Evolutionary conservation across 2,113 vertebrate species (phyloP).

Genomic region (Halcyon senegalensis): DNA sequence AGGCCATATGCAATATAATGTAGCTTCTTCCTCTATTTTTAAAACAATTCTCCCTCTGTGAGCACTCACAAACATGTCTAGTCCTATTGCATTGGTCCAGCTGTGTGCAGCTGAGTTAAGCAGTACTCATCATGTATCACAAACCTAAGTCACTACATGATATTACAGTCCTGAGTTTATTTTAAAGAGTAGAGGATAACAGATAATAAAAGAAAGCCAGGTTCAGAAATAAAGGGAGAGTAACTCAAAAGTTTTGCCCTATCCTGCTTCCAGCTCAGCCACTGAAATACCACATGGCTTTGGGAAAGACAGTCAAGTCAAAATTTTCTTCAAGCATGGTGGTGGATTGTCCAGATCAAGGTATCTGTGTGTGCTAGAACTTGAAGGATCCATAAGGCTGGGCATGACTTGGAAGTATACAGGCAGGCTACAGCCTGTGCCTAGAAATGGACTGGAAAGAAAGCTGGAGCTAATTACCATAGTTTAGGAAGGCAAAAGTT

Average conservation of each 20-base stretch:
- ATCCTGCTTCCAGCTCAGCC: neutral
- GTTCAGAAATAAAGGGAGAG: neutral
- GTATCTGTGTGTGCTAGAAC: neutral
- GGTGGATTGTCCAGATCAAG: neutral
- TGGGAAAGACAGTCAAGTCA: neutral
- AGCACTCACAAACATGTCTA: neutral
- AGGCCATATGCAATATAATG: neutral
- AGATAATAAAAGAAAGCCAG: neutral
- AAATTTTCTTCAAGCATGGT: neutral
- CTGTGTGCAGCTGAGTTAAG: neutral
- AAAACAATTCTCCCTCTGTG: neutral
- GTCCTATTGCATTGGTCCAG: neutral
- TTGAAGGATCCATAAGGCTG: neutral
- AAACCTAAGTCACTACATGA: neutral
- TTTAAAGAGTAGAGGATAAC: neutral
- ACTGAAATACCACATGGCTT: neutral
- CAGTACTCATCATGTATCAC: neutral
- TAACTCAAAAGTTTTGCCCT: neutral
- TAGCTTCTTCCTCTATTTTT: conserved; percentile 6
- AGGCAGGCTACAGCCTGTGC: neutral
- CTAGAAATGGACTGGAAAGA: neutral
- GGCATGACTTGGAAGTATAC: neutral
- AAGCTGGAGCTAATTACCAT: neutral
- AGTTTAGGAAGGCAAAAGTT: neutral
- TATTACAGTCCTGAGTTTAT: conserved; percentile 5